Percentiles rank a stretch among this genome's conserved stretches.
Conservation (phyloP, 2,888 invertebrate species). For the Meiosimyza decipiens region DNA sequence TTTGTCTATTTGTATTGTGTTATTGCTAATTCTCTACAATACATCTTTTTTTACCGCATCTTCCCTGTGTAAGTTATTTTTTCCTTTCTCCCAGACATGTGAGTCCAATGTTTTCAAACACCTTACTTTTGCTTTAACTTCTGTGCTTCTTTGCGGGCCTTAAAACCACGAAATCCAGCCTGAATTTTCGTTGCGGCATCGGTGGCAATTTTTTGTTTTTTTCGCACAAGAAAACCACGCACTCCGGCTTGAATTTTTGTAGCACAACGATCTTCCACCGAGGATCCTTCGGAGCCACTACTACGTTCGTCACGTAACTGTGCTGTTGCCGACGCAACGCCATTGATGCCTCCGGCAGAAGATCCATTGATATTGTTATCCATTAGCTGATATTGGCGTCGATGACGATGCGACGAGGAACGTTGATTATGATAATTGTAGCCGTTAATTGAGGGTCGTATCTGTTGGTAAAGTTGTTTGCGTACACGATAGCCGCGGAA, state of each 20-base stretch:
- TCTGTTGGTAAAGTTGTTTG: constrained; percentile 63
- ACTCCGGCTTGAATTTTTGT: constrained; percentile 66
- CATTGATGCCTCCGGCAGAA: constrained; percentile 5
- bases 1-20: too few relatives aligned
- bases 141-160: constrained; percentile 63
- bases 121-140: constrained; percentile 58
- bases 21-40: too few relatives aligned
- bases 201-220: constrained; percentile 62
- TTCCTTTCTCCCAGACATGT: too few relatives aligned
- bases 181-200: constrained; percentile 67
- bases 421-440: constrained; percentile 31
- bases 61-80: too few relatives aligned
- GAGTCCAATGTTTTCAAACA: too few relatives aligned
- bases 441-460: constrained; percentile 39
- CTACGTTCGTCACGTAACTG: constrained; percentile 42
- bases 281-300: constrained; percentile 43
- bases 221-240: constrained; percentile 64
- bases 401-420: constrained; percentile 39
- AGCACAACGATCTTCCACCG: constrained; percentile 61
- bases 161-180: constrained; percentile 67
- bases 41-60: too few relatives aligned
- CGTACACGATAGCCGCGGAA: constrained; percentile 70
- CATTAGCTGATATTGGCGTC: constrained; percentile 41
- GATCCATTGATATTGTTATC: constrained; percentile 34
- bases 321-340: constrained; percentile 29